Conservation (phyloP, 2,888 invertebrate species). For the Drosophila ustulata region DNA sequence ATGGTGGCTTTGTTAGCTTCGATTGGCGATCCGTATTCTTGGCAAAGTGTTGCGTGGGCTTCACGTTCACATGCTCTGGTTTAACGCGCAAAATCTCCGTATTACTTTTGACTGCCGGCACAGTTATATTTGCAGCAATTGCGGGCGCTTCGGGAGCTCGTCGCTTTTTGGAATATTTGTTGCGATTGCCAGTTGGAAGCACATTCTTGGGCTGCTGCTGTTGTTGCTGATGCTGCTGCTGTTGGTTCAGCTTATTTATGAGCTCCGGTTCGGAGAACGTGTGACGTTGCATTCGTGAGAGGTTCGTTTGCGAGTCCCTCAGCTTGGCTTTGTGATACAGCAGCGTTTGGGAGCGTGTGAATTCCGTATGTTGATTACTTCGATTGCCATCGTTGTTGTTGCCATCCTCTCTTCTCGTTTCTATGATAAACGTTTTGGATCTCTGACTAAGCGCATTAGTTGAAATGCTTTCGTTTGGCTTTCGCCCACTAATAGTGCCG, state of each 20-base stretch:
- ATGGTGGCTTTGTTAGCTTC: conserved; percentile 79
- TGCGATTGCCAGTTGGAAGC: conserved; percentile 81
- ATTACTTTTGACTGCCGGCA: conserved; percentile 1
- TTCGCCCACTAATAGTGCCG: conserved; percentile 92
- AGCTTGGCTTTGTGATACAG: conserved; percentile 48
- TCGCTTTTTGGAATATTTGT: conserved; percentile 88
- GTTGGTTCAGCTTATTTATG: conserved; percentile 35
- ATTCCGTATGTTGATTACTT: conserved; percentile 34
- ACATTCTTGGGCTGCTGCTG: not conserved
- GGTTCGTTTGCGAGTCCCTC: conserved; percentile 46
- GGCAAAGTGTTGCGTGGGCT: conserved; percentile 88
- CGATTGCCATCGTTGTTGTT: not conserved
- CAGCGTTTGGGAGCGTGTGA: conserved; percentile 66
- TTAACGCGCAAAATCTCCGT: conserved; percentile 19
- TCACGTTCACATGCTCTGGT: conserved; percentile 86
- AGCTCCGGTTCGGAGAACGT: conserved; percentile 90
- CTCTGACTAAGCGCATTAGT: conserved; percentile 49
- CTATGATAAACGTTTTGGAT: conserved; percentile 67
- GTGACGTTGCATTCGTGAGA: conserved; percentile 58
- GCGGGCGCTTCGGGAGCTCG: conserved; percentile 88
- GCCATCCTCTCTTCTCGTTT: conserved; percentile 28
- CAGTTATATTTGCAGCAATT: conserved; percentile 57
- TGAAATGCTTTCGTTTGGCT: conserved; percentile 59
- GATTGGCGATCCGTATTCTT: conserved; percentile 85
- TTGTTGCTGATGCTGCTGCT: conserved; percentile 1